A percentile compares a stretch with the other conserved stretches of the same genome.
Evolutionary conservation across 1,140 invertebrate genomes (phyloP).

Genomic region (Caenorhabditis latens): DNA sequence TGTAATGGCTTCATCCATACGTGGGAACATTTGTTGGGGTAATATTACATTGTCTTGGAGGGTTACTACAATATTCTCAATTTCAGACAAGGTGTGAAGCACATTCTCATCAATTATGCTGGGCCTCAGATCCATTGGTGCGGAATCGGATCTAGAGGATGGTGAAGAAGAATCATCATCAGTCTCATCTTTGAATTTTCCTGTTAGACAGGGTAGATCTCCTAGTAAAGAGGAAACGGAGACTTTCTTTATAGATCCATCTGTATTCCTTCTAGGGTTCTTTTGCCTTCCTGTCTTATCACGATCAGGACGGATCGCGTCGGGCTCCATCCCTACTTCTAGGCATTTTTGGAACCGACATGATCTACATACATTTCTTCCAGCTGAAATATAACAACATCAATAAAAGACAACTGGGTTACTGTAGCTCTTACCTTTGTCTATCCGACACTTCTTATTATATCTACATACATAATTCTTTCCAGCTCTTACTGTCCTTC

Average conservation of each 20-base stretch:
- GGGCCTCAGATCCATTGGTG: slow-evolving; percentile 40
- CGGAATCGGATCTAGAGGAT: slow-evolving; percentile 61
- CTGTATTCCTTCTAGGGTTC: slow-evolving; percentile 72
- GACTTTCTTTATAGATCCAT: slow-evolving; percentile 58
- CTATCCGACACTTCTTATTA: slow-evolving; percentile 75
- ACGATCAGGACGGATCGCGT: slow-evolving; percentile 77
- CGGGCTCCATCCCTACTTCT: slow-evolving; percentile 81
- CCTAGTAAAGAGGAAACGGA: slow-evolving; percentile 62
- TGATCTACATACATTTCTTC: slow-evolving; percentile 81
- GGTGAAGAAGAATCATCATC: slow-evolving; percentile 59
- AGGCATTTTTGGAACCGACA: slow-evolving; percentile 81
- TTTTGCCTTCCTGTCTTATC: slow-evolving; percentile 77
- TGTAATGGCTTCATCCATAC: slow-evolving; percentile 67
- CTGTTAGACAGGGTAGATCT: slow-evolving; percentile 57
- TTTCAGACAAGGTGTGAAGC: slow-evolving; percentile 69
- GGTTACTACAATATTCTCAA: slow-evolving; percentile 70
- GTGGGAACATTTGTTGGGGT: neutral
- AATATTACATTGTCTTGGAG: slow-evolving; percentile 59
- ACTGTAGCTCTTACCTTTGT: slow-evolving; percentile 68
- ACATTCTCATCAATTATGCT: slow-evolving; percentile 60
- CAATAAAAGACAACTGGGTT: neutral
- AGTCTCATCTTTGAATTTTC: slow-evolving; percentile 29
- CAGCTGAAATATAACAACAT: slow-evolving; percentile 70
- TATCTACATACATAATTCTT: slow-evolving; percentile 76
- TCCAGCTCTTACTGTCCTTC: slow-evolving; percentile 74